A percentile compares a stretch with the other conserved stretches of the same genome.
Evolutionary conservation across 2,797 vertebrate species (phyloP).

Genomic region (Chrysocyon brachyurus): DNA sequence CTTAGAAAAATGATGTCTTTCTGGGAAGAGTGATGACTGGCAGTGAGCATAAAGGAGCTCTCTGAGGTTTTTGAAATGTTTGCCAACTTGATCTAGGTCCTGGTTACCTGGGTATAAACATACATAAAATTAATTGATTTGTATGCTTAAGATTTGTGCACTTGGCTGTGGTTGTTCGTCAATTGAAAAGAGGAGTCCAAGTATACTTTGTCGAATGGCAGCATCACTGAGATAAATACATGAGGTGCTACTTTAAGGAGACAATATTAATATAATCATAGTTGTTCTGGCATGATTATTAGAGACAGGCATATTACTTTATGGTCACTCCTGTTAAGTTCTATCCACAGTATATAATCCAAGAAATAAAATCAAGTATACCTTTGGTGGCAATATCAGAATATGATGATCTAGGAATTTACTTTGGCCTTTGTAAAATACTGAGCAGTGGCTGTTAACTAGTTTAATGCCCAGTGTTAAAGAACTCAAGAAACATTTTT

Average conservation of each 20-base stretch:
- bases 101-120: background rate
- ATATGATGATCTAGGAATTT: constrained; percentile 41
- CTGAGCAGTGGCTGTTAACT: constrained; percentile 18
- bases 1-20: constrained; percentile 41
- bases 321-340: background rate
- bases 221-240: constrained; percentile 19
- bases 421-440: constrained; percentile 45
- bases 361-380: constrained; percentile 54
- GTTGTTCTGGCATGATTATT: background rate
- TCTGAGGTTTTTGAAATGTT: background rate
- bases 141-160: background rate
- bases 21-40: background rate
- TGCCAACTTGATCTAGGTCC: background rate
- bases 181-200: background rate
- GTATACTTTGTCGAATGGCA: background rate
- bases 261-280: background rate
- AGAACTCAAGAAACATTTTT: background rate
- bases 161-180: background rate
- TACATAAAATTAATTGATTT: background rate
- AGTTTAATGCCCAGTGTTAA: constrained; percentile 30
- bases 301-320: background rate
- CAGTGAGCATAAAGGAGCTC: background rate
- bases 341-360: background rate
- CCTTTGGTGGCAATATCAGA: background rate
- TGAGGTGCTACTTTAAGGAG: constrained; percentile 1